Evolutionary conservation across 1,140 invertebrate genomes (phyloP).

Genomic region (Drosophila athabasca): DNA sequence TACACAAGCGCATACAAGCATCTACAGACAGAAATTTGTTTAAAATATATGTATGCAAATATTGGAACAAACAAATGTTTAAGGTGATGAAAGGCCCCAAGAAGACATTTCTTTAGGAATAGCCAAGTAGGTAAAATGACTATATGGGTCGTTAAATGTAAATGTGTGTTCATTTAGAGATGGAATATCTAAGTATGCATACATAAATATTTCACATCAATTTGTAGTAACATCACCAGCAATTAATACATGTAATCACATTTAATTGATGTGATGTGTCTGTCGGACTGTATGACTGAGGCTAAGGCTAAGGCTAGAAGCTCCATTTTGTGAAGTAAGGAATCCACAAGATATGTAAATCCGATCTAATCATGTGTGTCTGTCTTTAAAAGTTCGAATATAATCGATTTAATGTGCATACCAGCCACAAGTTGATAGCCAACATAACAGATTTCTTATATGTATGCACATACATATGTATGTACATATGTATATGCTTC

Average conservation of each 20-base stretch:
- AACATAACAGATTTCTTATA: too few species aligned
- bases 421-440: too few species aligned
- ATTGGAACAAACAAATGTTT: constrained; percentile 6
- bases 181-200: neutral
- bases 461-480: too few species aligned
- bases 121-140: constrained; percentile 9
- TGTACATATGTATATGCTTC: too few species aligned
- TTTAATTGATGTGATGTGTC: neutral
- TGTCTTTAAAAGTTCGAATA: too few species aligned
- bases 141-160: constrained; percentile 14
- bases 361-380: too few species aligned
- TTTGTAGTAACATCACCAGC: neutral
- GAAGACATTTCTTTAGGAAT: neutral
- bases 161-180: constrained; percentile 4
- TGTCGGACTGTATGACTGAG: too few species aligned
- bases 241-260: constrained; percentile 7
- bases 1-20: constrained; percentile 12
- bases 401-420: too few species aligned
- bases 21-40: constrained; percentile 1
- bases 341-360: too few species aligned
- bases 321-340: neutral
- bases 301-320: neutral
- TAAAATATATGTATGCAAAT: constrained; percentile 6
- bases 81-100: too few species aligned
- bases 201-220: neutral